Conservation (phyloP, 2,888 invertebrate genomes). For the Heliothis peltigera region DNA sequence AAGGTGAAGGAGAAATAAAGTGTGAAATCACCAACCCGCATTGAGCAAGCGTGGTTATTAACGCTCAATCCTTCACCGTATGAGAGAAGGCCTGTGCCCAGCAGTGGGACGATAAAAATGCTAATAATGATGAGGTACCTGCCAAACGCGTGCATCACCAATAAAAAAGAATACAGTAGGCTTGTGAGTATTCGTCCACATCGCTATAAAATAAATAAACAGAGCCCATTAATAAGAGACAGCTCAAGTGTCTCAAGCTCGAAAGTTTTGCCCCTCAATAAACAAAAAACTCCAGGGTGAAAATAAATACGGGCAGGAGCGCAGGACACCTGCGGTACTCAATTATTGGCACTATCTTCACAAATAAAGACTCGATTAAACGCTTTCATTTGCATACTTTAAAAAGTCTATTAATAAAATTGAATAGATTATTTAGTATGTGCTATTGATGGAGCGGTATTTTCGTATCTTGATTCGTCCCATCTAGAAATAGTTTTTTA, state of each 20-base stretch:
- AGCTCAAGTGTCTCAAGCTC: background rate
- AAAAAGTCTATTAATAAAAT: constrained; percentile 39
- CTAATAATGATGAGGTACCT: too few species aligned
- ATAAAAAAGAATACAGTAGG: too few species aligned
- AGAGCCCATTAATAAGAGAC: background rate
- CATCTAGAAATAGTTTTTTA: constrained; percentile 9
- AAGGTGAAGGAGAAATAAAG: too few species aligned
- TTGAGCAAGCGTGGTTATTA: too few species aligned
- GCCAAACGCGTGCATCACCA: too few species aligned
- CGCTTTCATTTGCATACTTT: constrained; percentile 52
- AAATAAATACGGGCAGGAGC: constrained; percentile 7
- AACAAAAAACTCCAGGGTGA: constrained; percentile 12
- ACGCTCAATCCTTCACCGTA: too few species aligned
- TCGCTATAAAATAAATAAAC: background rate
- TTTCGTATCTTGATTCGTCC: constrained; percentile 10
- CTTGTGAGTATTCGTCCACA: background rate
- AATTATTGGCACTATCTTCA: constrained; percentile 44
- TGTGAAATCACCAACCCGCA: too few species aligned
- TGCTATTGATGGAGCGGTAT: constrained; percentile 32
- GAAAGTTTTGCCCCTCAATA: constrained; percentile 1
- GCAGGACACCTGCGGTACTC: constrained; percentile 42
- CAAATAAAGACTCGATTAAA: constrained; percentile 36
- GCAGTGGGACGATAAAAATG: too few species aligned
- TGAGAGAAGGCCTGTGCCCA: too few species aligned
- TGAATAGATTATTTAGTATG: constrained; percentile 18